Conservation (phyloP, 1,140 invertebrate species). For the Sinonovacula constricta region DNA sequence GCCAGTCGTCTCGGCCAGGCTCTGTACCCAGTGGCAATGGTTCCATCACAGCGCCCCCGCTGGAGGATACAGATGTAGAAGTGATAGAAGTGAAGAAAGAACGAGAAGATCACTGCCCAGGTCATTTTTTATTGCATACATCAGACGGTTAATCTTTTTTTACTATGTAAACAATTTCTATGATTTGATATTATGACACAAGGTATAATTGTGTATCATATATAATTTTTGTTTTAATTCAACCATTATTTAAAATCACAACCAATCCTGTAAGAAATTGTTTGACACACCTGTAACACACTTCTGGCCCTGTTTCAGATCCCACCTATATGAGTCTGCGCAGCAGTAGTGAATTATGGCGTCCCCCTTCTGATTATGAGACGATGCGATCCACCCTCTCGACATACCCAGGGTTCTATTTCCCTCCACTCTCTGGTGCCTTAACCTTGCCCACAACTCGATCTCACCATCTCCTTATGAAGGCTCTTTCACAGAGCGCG, state of each 20-base stretch:
- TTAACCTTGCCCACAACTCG: slow-evolving; percentile 45
- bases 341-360: slow-evolving; percentile 25
- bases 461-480: slow-evolving; percentile 46
- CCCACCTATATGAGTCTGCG: too few relatives aligned
- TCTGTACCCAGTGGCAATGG: slow-evolving; percentile 51
- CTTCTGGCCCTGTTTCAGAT: too few relatives aligned
- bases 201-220: too few relatives aligned
- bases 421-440: slow-evolving; percentile 43
- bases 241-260: slow-evolving; percentile 36
- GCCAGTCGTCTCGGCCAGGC: slow-evolving; percentile 44
- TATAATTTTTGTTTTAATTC: slow-evolving; percentile 30
- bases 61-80: slow-evolving; percentile 39
- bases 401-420: slow-evolving; percentile 41
- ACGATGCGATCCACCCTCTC: slow-evolving; percentile 44
- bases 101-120: slow-evolving; percentile 15
- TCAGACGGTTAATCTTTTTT: too few relatives aligned
- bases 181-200: too few relatives aligned
- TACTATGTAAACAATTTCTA: too few relatives aligned
- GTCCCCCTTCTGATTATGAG: slow-evolving; percentile 21
- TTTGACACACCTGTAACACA: too few relatives aligned
- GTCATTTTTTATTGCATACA: too few relatives aligned
- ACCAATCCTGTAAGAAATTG: too few relatives aligned
- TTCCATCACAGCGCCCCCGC: slow-evolving; percentile 36
- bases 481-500: slow-evolving; percentile 25
- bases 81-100: slow-evolving; percentile 47